Conservation (phyloP, 2,888 invertebrate species). For the Rhogogaster chlorosoma region DNA sequence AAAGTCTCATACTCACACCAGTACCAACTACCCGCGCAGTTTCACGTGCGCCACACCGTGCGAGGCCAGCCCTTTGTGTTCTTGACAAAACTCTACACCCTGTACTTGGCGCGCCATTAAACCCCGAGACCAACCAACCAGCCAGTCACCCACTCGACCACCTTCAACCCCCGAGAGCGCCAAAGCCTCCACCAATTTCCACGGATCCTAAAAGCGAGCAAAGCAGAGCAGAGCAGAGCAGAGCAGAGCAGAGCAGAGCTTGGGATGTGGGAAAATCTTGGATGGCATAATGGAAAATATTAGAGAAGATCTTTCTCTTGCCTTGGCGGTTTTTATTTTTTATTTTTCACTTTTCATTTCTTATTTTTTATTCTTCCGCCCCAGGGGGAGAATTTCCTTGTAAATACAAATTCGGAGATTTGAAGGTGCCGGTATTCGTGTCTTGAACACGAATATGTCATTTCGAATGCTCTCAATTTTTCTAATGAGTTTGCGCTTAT, state of each 20-base stretch:
- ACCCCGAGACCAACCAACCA: slow-evolving; percentile 38
- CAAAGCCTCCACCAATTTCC: slow-evolving; percentile 64
- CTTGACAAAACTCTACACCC: slow-evolving; percentile 52
- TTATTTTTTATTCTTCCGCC: neutral
- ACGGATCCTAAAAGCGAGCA: slow-evolving; percentile 46
- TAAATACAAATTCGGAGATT: neutral
- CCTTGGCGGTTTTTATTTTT: neutral
- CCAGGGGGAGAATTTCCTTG: neutral
- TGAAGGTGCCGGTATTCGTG: neutral
- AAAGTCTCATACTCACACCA: neutral
- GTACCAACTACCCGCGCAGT: neutral
- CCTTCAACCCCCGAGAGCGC: slow-evolving; percentile 58
- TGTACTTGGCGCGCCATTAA: slow-evolving; percentile 65
- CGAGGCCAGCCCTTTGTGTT: slow-evolving; percentile 24
- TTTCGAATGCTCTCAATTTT: neutral
- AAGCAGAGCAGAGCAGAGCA: slow-evolving; percentile 34
- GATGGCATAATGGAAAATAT: slow-evolving; percentile 57
- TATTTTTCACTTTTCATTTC: neutral
- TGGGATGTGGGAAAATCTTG: slow-evolving; percentile 5
- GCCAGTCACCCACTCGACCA: slow-evolving; percentile 46
- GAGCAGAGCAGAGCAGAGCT: slow-evolving; percentile 60
- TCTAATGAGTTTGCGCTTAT: neutral
- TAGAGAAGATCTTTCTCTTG: slow-evolving; percentile 52
- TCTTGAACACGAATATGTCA: neutral
- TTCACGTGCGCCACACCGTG: neutral